Conservation (phyloP, 2,113 vertebrate genomes). For the Talpa occidentalis region DNA sequence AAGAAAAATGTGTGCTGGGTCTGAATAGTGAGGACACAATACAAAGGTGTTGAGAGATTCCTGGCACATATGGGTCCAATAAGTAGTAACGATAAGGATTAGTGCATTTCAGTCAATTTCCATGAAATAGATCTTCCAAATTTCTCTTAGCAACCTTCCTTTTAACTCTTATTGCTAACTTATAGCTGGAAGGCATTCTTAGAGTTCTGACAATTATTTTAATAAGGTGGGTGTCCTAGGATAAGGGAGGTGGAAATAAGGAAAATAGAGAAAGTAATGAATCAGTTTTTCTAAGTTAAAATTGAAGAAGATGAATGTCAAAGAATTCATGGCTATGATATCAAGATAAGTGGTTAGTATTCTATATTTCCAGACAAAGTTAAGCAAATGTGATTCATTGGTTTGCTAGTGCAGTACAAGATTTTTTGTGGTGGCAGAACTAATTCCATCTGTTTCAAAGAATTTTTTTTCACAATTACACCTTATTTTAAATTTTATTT, state of each 20-base stretch:
- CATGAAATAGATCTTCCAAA: slow-evolving; percentile 16
- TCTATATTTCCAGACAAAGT: slow-evolving; percentile 2
- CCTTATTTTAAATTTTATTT: slow-evolving; percentile 51
- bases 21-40: neutral
- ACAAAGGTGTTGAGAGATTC: neutral
- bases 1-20: neutral
- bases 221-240: neutral
- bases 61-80: neutral
- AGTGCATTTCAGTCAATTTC: neutral
- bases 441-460: slow-evolving; percentile 51
- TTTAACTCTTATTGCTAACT: neutral
- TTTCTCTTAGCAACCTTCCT: neutral
- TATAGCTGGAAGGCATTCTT: slow-evolving; percentile 25
- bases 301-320: neutral
- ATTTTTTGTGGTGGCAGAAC: slow-evolving; percentile 38
- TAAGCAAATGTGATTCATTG: neutral
- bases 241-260: neutral
- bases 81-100: neutral
- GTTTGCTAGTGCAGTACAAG: slow-evolving; percentile 21
- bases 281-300: slow-evolving; percentile 39
- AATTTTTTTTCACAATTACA: slow-evolving; percentile 45
- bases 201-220: neutral
- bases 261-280: neutral
- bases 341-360: neutral
- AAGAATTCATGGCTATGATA: neutral